Evolutionary conservation across 2,113 vertebrate species (phyloP).

Genomic region (Neolamprologus falcicula): DNA sequence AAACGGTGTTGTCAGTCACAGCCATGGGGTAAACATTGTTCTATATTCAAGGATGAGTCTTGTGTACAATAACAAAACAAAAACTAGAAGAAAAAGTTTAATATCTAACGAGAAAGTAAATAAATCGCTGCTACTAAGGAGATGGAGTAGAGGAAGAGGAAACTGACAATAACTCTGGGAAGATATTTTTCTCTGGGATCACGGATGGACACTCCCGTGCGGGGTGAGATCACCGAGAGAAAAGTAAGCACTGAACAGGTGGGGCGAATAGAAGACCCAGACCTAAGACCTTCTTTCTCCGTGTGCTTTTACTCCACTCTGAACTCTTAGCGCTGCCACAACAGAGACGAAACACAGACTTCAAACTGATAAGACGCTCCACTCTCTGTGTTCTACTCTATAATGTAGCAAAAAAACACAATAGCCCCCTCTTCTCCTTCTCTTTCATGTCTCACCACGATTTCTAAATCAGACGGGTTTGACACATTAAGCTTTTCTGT

Average conservation of each 20-base stretch:
- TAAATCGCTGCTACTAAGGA: conserved; percentile 66
- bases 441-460: conserved; percentile 4
- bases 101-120: conserved; percentile 36
- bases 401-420: conserved; percentile 64
- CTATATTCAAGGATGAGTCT: conserved; percentile 51
- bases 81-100: background rate
- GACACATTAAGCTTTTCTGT: conserved; percentile 32
- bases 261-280: conserved; percentile 6
- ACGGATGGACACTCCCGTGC: conserved; percentile 19
- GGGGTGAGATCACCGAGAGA: conserved; percentile 14
- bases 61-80: conserved; percentile 41
- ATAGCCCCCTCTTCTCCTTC: background rate
- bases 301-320: conserved; percentile 8
- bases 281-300: conserved; percentile 16
- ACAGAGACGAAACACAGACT: background rate
- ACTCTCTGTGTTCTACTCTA: conserved; percentile 36
- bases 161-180: conserved; percentile 46
- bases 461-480: conserved; percentile 38
- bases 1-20: conserved; percentile 53
- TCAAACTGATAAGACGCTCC: background rate
- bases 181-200: conserved; percentile 46
- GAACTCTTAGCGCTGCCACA: background rate
- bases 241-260: background rate
- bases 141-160: conserved; percentile 20
- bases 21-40: conserved; percentile 53